Evolutionary conservation across 2,113 vertebrate genomes (phyloP), one percentile per base, ranked within the genome.

Genomic region (Ochotona princeps): DNA sequence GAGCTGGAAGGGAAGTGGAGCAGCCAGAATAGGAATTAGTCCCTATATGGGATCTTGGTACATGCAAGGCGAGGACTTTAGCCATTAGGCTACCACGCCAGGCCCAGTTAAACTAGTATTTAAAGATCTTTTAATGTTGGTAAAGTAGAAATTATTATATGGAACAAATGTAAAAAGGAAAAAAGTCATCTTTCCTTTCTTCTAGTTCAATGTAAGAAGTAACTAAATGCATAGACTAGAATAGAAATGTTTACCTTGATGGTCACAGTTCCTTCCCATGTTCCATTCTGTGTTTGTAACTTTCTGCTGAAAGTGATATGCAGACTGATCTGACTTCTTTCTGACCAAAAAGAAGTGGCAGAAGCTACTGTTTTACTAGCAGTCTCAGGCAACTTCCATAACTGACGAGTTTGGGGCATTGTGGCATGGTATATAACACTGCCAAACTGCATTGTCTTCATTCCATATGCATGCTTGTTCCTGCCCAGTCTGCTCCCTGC

Each of bases 301-400:
- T 18, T 81, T 74, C 21, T 83, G 69, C 26, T 86, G 83, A 86
- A 86, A 67, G 69, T 65, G 89, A 90, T 65, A 83, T 35, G 20
- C 7, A 28, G 30, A 54, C 32, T 86, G 60, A 67, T 35, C 32
- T 2, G 4, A 81, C 35, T 35, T 87, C 26, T 89, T 28, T 28
- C 54, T 44, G 21, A 65, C n/a, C 17, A 20, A 49, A 57, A 67
- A 60, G 10, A 80, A 74, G 26, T 8, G 5, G 32, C 17, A 9
- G 11, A 14, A 21, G 21, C 30, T 28, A 38, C 38, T 69, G 69
- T 85, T 30, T 87, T 35, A 63, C 5, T 80, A 7, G 44, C 76
- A 93, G 44, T 57, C 70, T 67, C 23, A 69, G 84, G 60, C 60
- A 32, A n/a, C 54, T 2, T 67, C 79, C 47, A n/a, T 51, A 54